Conservation (phyloP, 2,113 vertebrate species). For the Gambusia holbrooki region DNA sequence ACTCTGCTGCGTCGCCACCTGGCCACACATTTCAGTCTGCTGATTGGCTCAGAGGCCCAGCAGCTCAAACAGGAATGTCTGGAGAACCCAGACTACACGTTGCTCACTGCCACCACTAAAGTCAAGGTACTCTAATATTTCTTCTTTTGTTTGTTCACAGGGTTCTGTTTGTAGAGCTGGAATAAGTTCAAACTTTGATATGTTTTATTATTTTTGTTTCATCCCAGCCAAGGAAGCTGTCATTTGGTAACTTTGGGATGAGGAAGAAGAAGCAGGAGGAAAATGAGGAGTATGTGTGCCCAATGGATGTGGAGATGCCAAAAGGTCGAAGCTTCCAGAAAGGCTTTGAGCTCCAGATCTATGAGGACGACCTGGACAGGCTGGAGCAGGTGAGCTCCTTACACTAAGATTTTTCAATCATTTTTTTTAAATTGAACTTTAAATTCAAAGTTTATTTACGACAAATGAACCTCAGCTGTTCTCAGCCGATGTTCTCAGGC, state of each 20-base stretch:
- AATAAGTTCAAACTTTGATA: too few relatives aligned
- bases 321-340: conserved; percentile 88
- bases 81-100: conserved; percentile 90
- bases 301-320: conserved; percentile 93
- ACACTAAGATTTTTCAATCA: neutral
- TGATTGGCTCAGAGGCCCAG: conserved; percentile 92
- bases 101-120: conserved; percentile 94
- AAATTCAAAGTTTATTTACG: neutral
- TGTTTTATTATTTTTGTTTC: too few relatives aligned
- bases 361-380: conserved; percentile 93
- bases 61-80: conserved; percentile 92
- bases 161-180: neutral
- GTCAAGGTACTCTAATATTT: conserved; percentile 87
- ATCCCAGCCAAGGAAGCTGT: conserved; percentile 89
- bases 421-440: too few relatives aligned
- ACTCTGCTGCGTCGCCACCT: conserved; percentile 93
- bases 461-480: too few relatives aligned
- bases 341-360: conserved; percentile 87
- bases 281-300: conserved; percentile 94
- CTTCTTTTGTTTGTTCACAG: neutral
- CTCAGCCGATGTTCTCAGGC: too few relatives aligned
- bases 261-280: conserved; percentile 95
- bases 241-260: conserved; percentile 93
- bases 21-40: conserved; percentile 93
- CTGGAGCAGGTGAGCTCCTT: conserved; percentile 87